Conservation (phyloP, 2,797 vertebrate genomes). For the Leontopithecus rosalia region DNA sequence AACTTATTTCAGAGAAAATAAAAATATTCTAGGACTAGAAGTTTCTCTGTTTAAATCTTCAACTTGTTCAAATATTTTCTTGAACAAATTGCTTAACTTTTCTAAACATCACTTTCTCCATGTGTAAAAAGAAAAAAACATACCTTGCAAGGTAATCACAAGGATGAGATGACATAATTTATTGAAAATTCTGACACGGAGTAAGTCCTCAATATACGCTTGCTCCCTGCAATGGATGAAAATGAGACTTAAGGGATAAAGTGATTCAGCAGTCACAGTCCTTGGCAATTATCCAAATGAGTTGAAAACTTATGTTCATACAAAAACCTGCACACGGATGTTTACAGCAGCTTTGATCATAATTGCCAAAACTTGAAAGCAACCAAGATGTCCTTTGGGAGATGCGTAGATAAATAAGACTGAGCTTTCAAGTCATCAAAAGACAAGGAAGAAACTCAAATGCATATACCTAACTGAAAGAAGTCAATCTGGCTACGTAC, state of each 20-base stretch:
- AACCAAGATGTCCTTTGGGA: background rate
- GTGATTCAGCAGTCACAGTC: background rate
- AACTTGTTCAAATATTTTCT: conserved; percentile 20
- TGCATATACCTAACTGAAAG: background rate
- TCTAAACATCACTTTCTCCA: background rate
- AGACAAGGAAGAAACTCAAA: background rate
- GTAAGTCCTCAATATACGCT: background rate
- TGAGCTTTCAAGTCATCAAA: background rate
- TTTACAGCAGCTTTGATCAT: background rate
- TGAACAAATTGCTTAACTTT: background rate
- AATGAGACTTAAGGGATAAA: background rate
- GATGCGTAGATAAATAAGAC: background rate
- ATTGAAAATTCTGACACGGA: background rate
- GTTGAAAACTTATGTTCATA: background rate
- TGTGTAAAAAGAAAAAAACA: background rate
- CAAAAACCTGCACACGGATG: background rate
- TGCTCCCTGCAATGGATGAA: background rate
- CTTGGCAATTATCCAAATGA: background rate
- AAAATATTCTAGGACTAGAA: background rate
- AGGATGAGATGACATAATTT: background rate
- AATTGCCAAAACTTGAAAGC: conserved; percentile 15
- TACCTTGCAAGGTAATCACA: background rate
- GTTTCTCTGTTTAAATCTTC: background rate
- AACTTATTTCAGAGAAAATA: background rate
- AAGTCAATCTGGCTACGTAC: background rate